A percentile compares a stretch with the other conserved stretches of the same genome.
phyloP scores from a whole-genome alignment of 2,113 vertebrate genomes.

The Siniperca chuatsi region DNA sequence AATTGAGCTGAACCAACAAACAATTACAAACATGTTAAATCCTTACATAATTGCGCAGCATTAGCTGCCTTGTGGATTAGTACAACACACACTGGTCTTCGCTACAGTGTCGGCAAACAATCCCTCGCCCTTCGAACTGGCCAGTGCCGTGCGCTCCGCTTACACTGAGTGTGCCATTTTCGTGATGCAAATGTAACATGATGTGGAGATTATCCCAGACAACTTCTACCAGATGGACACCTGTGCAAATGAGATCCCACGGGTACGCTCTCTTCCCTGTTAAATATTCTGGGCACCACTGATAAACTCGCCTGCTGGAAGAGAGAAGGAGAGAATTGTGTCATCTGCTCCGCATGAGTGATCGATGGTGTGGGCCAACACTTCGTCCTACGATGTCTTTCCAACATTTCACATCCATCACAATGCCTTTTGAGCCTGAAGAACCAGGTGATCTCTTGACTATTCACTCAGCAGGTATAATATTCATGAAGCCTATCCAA shows the following conservation, averaged over 20 bases:
- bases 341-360: constrained; percentile 76
- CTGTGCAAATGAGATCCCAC: constrained; percentile 83
- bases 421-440: constrained; percentile 42
- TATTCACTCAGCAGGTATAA: constrained; percentile 39
- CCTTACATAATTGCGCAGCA: constrained; percentile 78
- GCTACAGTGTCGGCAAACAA: constrained; percentile 62
- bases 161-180: constrained; percentile 41
- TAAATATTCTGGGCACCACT: constrained; percentile 79
- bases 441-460: constrained; percentile 48
- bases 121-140: constrained; percentile 47
- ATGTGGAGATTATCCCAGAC: constrained; percentile 83
- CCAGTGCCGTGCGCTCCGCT: constrained; percentile 12
- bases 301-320: constrained; percentile 68
- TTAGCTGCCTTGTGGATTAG: constrained; percentile 79
- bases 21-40: constrained; percentile 83
- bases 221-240: constrained; percentile 83
- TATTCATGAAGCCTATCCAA: constrained; percentile 29
- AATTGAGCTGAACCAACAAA: constrained; percentile 82
- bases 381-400: constrained; percentile 77
- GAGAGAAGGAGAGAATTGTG: constrained; percentile 59
- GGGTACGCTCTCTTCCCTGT: constrained; percentile 66
- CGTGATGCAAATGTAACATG: constrained; percentile 81
- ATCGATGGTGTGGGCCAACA: constrained; percentile 72
- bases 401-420: constrained; percentile 73
- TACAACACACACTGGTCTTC: constrained; percentile 64